A percentile compares a stretch with the other conserved stretches of the same genome.
phyloP scores from a whole-genome alignment of 2,797 vertebrate genomes.

The Pseudochromis fuscus region DNA sequence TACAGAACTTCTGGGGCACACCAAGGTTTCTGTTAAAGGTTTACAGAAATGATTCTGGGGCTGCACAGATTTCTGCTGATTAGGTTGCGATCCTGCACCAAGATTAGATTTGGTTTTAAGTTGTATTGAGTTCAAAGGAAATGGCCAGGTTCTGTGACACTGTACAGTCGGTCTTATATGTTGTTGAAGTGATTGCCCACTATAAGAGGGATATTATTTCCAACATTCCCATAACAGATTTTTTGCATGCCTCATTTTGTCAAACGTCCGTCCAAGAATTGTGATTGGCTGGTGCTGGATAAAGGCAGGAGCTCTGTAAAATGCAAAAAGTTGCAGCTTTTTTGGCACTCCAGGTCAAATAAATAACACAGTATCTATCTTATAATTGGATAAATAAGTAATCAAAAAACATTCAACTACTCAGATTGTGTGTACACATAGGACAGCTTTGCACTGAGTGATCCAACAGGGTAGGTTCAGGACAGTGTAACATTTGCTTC shows the following conservation, averaged over 20 bases:
- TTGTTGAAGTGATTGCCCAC: not conserved
- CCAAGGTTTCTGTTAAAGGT: too few species aligned
- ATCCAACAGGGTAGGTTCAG: too few species aligned
- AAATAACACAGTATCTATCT: not conserved
- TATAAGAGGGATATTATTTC: not conserved
- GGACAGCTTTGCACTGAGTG: too few species aligned
- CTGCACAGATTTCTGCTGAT: too few species aligned
- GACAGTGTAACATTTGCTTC: slow-evolving; percentile 21
- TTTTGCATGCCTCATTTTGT: not conserved
- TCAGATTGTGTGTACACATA: not conserved
- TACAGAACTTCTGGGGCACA: too few species aligned
- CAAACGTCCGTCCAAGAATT: not conserved
- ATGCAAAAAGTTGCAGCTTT: not conserved
- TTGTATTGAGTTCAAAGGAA: not conserved
- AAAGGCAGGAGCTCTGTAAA: too few species aligned
- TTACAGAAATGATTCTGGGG: too few species aligned
- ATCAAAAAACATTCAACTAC: not conserved
- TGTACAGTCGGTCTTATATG: not conserved
- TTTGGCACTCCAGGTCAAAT: not conserved
- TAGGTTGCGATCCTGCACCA: not conserved
- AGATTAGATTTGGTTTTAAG: not conserved
- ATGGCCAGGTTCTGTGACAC: not conserved
- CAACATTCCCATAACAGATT: not conserved
- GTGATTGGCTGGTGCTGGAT: not conserved
- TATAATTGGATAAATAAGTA: not conserved